phyloP scores from a whole-genome alignment of 2,113 vertebrate genomes.

The Azemiops feae region DNA sequence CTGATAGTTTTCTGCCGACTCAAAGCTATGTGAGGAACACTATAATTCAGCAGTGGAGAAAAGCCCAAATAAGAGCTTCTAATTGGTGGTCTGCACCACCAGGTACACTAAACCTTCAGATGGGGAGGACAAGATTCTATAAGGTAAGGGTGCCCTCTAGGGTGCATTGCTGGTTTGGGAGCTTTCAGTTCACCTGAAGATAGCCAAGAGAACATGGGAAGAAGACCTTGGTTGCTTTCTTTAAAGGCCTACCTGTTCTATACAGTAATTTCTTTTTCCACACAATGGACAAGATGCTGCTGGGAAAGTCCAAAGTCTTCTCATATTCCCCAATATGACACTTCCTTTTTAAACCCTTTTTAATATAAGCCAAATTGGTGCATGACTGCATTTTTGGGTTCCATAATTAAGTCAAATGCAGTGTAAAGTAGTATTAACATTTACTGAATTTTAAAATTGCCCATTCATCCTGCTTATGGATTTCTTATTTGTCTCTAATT shows the following conservation, averaged over 20 bases:
- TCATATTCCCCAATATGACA: background rate
- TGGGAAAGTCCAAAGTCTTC: background rate
- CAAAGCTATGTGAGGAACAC: background rate
- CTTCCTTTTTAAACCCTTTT: background rate
- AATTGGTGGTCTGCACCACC: background rate
- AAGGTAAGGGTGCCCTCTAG: background rate
- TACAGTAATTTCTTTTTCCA: background rate
- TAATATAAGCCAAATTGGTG: background rate
- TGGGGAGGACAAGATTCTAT: background rate
- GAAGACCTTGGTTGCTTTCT: background rate
- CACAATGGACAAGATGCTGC: background rate
- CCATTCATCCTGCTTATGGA: background rate
- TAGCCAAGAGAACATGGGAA: background rate
- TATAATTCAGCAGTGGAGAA: background rate
- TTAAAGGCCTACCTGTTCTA: background rate
- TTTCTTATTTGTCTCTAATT: background rate
- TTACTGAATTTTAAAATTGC: background rate
- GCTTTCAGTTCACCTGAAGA: background rate
- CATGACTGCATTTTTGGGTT: background rate
- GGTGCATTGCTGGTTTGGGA: background rate
- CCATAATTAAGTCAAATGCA: background rate
- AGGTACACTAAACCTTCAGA: background rate
- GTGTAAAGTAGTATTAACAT: background rate
- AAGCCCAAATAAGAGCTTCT: background rate
- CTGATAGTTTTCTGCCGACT: background rate